Base-by-base conservation (phyloP, 1,140 invertebrate species). In the Nasonia vitripennis region DNA sequence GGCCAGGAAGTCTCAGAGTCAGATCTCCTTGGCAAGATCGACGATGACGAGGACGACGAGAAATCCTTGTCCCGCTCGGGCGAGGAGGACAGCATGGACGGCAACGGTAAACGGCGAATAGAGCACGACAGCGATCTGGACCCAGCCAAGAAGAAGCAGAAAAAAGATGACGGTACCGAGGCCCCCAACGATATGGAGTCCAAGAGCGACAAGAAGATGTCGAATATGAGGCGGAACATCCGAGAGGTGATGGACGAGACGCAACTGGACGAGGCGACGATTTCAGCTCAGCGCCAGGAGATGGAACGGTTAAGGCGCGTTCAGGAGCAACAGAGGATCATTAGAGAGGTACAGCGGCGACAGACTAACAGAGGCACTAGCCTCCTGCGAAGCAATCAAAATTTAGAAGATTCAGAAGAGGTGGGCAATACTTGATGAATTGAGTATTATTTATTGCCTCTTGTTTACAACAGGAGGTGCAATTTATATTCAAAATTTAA, bases 251-350 rank as follows among this genome's bases (percentile, higher is more conserved):
- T 98, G 95, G 96, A 97, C 90, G 98, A 98, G 89, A 97, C 96
- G 80, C 97, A 99, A 89, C 92, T 99, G 74, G 98, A 99, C 90
- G 96, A 97, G 87, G 96, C 97, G 11, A 99, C 98, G 9, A 90
- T 98, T n/a, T 96, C 96, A 34, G 98, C 98, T 3, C 98, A 99
- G 91, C 94, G 97, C 51, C 98, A 98, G 91, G 98, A 99, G 93
- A 96, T 96, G 88, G 98, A 99, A 90, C 94, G 98, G 90, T 93
- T 97, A 77, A 94, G 96, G 20, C 94, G 97, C n/a, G 96, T 98
- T 41, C 97, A 97, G 90, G 97, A 97, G 89, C 96, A 97, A 89
- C 97, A 97, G 89, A 95, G 95, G 88, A 95, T 96, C 78, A 96
- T 97, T 87, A 95, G 96, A 87, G 96, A 97, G 91, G 94, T 96